Evolutionary conservation across 2,113 vertebrate species (phyloP), one percentile per base, ranked within the genome.

Genomic region (Cebus imitator): DNA sequence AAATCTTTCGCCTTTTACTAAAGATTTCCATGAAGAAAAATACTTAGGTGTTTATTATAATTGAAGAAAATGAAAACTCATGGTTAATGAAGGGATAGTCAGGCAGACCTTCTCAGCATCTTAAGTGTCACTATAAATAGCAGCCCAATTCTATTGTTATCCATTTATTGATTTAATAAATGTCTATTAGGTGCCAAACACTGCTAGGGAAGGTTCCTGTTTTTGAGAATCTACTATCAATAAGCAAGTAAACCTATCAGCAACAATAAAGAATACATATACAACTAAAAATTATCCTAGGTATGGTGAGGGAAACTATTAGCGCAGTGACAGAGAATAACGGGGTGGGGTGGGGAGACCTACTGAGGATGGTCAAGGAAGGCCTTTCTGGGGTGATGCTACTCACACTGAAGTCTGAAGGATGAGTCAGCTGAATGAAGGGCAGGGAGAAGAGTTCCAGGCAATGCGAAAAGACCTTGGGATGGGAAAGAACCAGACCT

Each of bases 61-160:
- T 90, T 80, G 40, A 89, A 75, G n/a, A 70, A 86, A 94, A 92
- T 52, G 16, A 95, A 93, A 91, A 80, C 89, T 72, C 80, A 73
- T 64, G 16, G 32, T 48, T 94, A 68, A 92, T 72, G 32, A 82
- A 87, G 61, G 35, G 55, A 20, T 6, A 86, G 11, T 93, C 13
- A 45, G 43, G 48, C 21, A 75, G 50, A 83, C 43, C n/a, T 27
- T 68, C 14, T 64, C 4, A 48, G 61, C 55, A 80, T 37, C 52
- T 83, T 43, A 96, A 84, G 70, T 50, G n/a, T 73, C 58, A 64
- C 48, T 70, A 40, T 87, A 57, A 91, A 50, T 13, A 75, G n/a
- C 21, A 87, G 50, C 37, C 35, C 75, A 35, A 83, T 64, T 80
- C 40, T 93, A 79, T 27, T 68, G 23, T 8, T 70, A 17, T 64